These are phyloP conservation scores for Solea senegalensis DNA, from an alignment of 2,113 vertebrate species.

Conservation along the genomic window DNA sequence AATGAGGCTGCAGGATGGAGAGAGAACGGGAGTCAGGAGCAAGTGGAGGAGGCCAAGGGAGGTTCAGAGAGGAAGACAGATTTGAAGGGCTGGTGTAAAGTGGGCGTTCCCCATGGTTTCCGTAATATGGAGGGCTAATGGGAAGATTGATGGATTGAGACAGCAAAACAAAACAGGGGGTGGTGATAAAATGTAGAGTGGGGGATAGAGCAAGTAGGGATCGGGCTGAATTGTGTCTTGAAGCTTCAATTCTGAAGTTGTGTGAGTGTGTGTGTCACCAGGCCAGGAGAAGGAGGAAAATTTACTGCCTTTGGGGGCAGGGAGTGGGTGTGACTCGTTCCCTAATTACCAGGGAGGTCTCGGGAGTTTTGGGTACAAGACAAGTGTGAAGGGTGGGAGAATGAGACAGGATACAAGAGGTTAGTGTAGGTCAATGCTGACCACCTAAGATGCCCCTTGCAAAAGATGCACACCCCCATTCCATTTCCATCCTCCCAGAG, in stretches of 20 bases:
- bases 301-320: conserved; percentile 87
- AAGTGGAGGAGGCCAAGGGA: conserved; percentile 76
- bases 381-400: conserved; percentile 87
- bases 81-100: conserved; percentile 80
- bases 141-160: conserved; percentile 99
- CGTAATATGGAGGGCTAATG: conserved; percentile 91
- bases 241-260: conserved; percentile 78
- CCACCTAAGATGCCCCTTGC: conserved; percentile 93
- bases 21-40: conserved; percentile 18
- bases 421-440: conserved; percentile 88
- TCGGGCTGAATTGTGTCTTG: conserved; percentile 82
- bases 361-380: conserved; percentile 84
- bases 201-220: conserved; percentile 72
- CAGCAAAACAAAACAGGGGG: conserved; percentile 92
- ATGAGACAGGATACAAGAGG: conserved; percentile 95
- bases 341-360: conserved; percentile 99
- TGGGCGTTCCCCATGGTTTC: conserved; percentile 87
- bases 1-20: conserved; percentile 34
- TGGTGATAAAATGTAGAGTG: conserved; percentile 81
- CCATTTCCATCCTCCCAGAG: conserved; percentile 47
- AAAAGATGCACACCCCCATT: conserved; percentile 60
- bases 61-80: conserved; percentile 71
- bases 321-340: conserved; percentile 84
- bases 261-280: conserved; percentile 74
- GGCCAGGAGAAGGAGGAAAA: conserved; percentile 81